Base-by-base conservation (phyloP, 1,140 invertebrate genomes). In the Lineus longissimus region DNA sequence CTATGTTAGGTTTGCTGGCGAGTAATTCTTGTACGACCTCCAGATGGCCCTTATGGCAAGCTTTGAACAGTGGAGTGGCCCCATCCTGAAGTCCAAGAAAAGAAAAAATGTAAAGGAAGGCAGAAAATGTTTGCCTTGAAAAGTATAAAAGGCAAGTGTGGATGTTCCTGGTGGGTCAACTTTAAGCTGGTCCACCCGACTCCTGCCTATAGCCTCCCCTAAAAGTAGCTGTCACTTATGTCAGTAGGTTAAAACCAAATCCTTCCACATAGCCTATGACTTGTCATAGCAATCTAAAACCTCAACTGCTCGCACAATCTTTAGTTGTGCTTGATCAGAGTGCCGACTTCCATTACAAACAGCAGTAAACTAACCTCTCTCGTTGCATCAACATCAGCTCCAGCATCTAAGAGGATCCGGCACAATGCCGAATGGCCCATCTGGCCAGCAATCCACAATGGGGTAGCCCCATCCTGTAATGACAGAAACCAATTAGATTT, bases 391-490 rank as follows among this genome's bases (percentile, higher is more conserved):
- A 80, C 69, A 9, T 78, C 73, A 43, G 79, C 78, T 41, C 74
- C 74, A 61, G 70, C 65, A 33, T 72, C 64, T 23, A 80, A 54
- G 36, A 82, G 62, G 65, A 76, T 74, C 66, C 70, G 73, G 7
- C 76, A 77, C 55, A 77, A 69, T 11, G 70, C 61, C 15, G 74
- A 67, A 66, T 82, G 79, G 23, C 81, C 81, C 77, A 82, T 81
- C 86, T 97, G 94, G 45, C 91, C 87, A 2, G 93, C 90, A 72
- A 97, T 95, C 92, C 93, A 96, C 43, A 97, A 85, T 33, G 94
- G 89, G 13, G 91, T 91, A 59, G 93, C 91, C 61, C 91, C 88
- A 82, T 96, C 94, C 54, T 82, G 56, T 13, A 23, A 62, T 63
- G 33, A 51, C 0, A 70, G 61, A 57, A 43, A 40, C 61, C 51